Base-by-base conservation (phyloP, 2,113 vertebrate species). In the Phoxinus phoxinus region DNA sequence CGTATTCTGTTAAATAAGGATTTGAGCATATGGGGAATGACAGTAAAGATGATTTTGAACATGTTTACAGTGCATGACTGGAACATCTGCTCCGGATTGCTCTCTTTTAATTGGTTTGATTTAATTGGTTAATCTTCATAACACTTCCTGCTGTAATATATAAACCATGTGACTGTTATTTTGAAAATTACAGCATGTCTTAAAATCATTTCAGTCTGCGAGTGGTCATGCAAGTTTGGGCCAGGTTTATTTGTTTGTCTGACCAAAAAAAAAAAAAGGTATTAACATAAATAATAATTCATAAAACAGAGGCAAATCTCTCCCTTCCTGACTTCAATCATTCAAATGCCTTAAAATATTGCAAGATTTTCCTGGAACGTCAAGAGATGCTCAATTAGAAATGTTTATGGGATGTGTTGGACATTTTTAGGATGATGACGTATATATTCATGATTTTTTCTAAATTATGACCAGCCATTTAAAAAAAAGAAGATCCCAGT, bases 11-110 rank as follows among this genome's bases (percentile, higher is more conserved):
- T 56, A 41, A 65, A 51, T 63, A 75, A 81, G 21, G 10, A 27
- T 78, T 21, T 41, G 30, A 86, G 71, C 85, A 84, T 88, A 59
- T 84, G 85, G 35, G 76, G 74, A 75, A 61, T 76, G 44, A 84
- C 80, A 80, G 67, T 80, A 80, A 84, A 51, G 25, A 83, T 77
- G 30, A 83, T 65, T 88, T 75, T 53, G 25, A 75, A 59, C 65
- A 84, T 13, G n/a, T 71, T 86, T 72, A 78, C 25, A 86, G 35
- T 75, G 84, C 61, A 72, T 19, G n/a, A 67, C 65, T 46, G 61
- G 77, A 82, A 81, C 44, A 61, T 84, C 74, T 87, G 86, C 74
- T 53, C 59, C 46, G 12, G 37, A 41, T 41, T 12, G 19, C 53
- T 82, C 51, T 83, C 41, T 44, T 74, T 67, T 80, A 81, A 81